Percentiles rank a stretch among this genome's conserved stretches.
These are phyloP conservation scores for Drosophila falleni DNA, from an alignment of 2,888 invertebrate genomes.

Conservation along the genomic window DNA sequence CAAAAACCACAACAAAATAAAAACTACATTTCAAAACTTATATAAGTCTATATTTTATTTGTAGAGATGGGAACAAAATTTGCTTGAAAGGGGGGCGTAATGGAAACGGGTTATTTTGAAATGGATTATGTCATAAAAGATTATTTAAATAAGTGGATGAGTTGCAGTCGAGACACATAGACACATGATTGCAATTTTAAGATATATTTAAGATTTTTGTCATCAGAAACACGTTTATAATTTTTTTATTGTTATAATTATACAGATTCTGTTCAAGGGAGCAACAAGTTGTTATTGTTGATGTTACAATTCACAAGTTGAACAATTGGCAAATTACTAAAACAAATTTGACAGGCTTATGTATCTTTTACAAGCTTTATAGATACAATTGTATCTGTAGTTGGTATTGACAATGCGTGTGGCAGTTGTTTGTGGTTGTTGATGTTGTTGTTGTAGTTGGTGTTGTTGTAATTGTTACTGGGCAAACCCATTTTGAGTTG, in stretches of 20 bases:
- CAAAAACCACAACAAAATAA: slow-evolving; percentile 16
- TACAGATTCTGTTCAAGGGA: slow-evolving; percentile 7
- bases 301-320: slow-evolving; percentile 13
- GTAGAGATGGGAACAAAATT: slow-evolving; percentile 14
- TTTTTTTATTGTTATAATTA: neutral
- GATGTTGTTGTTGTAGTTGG: neutral
- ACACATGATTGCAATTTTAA: no score
- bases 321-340: slow-evolving; percentile 40
- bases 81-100: slow-evolving; percentile 20
- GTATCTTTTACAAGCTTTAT: neutral
- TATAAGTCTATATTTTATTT: slow-evolving; percentile 7
- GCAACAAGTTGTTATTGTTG: slow-evolving; percentile 5
- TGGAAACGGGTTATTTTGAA: slow-evolving; percentile 18
- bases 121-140: slow-evolving; percentile 20
- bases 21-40: no score
- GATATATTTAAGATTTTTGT: no score
- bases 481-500: slow-evolving; percentile 33
- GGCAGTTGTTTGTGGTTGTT: neutral
- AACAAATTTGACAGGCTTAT: slow-evolving; percentile 28
- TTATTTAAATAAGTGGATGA: neutral
- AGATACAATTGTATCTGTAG: slow-evolving; percentile 24
- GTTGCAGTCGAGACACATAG: neutral
- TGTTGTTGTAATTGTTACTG: slow-evolving; percentile 20
- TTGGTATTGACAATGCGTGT: slow-evolving; percentile 42
- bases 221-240: no score